A percentile compares a stretch with the other conserved stretches of the same genome.
These are phyloP conservation scores for Cygnus buccinator DNA, from an alignment of 2,113 vertebrate species.

Conservation along the genomic window DNA sequence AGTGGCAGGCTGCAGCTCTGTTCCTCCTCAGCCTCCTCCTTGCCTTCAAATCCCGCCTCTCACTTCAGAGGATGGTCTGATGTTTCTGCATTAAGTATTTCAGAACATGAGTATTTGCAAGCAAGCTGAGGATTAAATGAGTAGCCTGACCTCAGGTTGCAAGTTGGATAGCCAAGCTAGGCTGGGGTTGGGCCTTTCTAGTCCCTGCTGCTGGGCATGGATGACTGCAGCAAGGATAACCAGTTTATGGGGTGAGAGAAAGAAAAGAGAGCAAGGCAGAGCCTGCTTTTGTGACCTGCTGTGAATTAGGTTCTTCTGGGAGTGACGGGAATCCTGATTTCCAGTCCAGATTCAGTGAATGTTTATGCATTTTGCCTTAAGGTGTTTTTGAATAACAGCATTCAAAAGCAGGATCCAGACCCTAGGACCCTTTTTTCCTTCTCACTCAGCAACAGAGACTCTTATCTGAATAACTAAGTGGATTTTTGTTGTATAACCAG, in stretches of 20 bases:
- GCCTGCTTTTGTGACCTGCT: background rate
- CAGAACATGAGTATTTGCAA: background rate
- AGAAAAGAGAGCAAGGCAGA: background rate
- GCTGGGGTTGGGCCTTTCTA: background rate
- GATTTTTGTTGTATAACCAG: background rate
- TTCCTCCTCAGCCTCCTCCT: background rate
- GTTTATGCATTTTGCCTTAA: background rate
- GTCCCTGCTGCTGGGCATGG: background rate
- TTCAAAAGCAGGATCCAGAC: background rate
- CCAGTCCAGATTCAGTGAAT: background rate
- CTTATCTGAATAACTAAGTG: background rate
- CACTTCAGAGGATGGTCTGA: background rate
- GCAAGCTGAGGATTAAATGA: background rate
- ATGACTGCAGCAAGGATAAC: background rate
- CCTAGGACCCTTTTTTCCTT: background rate
- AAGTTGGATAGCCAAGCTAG: background rate
- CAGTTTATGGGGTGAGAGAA: background rate
- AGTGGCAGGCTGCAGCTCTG: background rate
- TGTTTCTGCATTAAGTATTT: background rate
- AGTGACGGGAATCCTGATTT: background rate
- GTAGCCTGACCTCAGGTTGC: background rate
- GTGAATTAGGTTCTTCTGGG: background rate
- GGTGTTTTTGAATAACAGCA: background rate
- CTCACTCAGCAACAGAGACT: background rate
- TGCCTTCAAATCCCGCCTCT: background rate